A percentile compares a stretch with the other conserved stretches of the same genome.
Evolutionary conservation across 2,888 invertebrate species (phyloP).

Genomic region (Glyphotaelius pellucidus): DNA sequence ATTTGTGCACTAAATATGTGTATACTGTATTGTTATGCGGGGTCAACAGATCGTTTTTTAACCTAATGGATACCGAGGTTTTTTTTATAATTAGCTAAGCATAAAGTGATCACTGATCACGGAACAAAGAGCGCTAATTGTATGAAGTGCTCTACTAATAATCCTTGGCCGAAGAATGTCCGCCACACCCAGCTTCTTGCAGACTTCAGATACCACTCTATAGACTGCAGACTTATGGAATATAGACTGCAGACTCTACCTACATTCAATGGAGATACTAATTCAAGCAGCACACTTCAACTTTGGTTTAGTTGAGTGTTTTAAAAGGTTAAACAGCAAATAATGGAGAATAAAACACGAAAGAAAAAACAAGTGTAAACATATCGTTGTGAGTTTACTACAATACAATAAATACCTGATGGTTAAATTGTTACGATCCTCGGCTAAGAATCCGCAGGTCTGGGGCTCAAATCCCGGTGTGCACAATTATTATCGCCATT

Average conservation of each 20-base stretch:
- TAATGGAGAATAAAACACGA: neutral
- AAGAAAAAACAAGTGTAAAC: neutral
- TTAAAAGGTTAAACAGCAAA: neutral
- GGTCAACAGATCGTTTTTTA: neutral
- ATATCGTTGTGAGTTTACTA: neutral
- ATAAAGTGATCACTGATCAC: neutral
- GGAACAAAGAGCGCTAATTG: constrained; percentile 1
- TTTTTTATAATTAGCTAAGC: too few relatives aligned
- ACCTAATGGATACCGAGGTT: neutral
- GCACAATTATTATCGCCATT: too few relatives aligned
- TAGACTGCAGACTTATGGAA: neutral
- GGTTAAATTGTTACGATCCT: too few relatives aligned
- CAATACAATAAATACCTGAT: too few relatives aligned
- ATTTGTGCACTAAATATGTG: neutral
- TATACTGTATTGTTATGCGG: neutral
- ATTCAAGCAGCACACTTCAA: neutral
- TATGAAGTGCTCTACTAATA: neutral
- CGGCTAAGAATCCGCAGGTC: too few relatives aligned
- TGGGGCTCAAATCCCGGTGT: too few relatives aligned
- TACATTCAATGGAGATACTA: neutral
- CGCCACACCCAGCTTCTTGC: neutral
- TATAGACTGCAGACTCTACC: neutral
- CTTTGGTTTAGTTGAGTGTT: neutral
- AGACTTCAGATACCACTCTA: neutral
- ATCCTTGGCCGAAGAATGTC: constrained; percentile 9